Percentiles rank a stretch among this genome's conserved stretches.
phyloP scores from a whole-genome alignment of 2,113 vertebrate genomes.

The Oncorhynchus nerka region DNA sequence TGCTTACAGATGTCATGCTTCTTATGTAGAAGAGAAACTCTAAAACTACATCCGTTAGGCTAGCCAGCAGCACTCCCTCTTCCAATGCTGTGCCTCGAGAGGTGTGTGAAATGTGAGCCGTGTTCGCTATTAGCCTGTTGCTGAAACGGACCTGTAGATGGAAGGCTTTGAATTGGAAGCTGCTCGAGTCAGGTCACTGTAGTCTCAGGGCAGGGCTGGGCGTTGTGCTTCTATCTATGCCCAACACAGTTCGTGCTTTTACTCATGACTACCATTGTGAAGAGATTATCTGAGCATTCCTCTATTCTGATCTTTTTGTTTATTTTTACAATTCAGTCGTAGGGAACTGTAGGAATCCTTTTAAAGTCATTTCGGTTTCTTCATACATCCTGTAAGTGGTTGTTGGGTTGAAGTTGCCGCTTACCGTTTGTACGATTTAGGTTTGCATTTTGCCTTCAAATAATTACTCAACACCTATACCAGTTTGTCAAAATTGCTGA shows the following conservation, averaged over 20 bases:
- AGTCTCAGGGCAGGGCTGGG: background rate
- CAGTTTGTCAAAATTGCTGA: background rate
- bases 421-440: background rate
- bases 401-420: background rate
- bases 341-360: background rate
- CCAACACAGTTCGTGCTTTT: background rate
- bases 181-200: constrained; percentile 25
- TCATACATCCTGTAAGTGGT: background rate
- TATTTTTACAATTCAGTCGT: background rate
- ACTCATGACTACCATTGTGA: background rate
- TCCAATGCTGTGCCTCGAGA: constrained; percentile 34
- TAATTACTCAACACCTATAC: background rate
- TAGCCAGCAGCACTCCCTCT: constrained; percentile 30
- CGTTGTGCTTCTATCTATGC: background rate
- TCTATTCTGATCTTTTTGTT: too few species aligned
- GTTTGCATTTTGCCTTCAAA: background rate
- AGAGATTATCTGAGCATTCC: too few species aligned
- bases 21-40: background rate
- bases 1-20: background rate
- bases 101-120: constrained; percentile 40
- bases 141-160: constrained; percentile 41
- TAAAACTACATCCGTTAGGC: constrained; percentile 13
- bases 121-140: constrained; percentile 39
- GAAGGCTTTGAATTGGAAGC: constrained; percentile 31
- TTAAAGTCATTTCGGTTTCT: background rate